Base-by-base conservation (phyloP, 2,113 vertebrate genomes). In the Plestiodon gilberti region DNA sequence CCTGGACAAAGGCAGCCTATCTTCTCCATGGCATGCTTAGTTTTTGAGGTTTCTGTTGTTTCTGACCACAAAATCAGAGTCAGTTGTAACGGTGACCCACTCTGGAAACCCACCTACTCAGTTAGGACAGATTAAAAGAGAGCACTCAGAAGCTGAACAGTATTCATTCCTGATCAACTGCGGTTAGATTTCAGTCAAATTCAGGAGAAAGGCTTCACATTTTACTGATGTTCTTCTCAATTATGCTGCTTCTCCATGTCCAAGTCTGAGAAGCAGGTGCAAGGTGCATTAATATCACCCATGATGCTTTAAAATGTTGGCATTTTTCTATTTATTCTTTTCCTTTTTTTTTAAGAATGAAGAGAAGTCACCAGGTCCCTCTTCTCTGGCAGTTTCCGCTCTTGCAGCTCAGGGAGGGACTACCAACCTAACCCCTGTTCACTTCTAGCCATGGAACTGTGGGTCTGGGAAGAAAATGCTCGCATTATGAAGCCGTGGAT, bases 391-490 rank as follows among this genome's bases (percentile, higher is more conserved):
- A 43, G 23, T 43, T 43, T 43, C 8, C n/a, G 8, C 59, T 61
- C 61, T 25, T 25, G 28, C 22, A 2, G 25, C 38, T n/a, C 76
- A 4, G 64, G 5, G 76, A 30, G 43, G 43, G 43, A 48, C 4
- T 48, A 48, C 20, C 70, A 77, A n/a, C 8, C 33, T 38, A 33
- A 73, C 18, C 14, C 48, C 38, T 14, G 83, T 30, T 33, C 65
- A 11, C 84, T 91, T 92, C 88, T 83, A 94, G 92, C 86, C 90
- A 94, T 88, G 92, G 93, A 89, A 92, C 84, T 92, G 78, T 35
- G 69, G 48, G 55, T 74, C 82, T 48, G 77, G 67, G 52, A 95
- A 76, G 64, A 61, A 91, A 90, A 88, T 3, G 0, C 59, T 81
- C 79, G 88, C 55, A 78, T 43, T 61, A 76, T 38, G 88, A 91